These are phyloP conservation scores for Pangasius mekongensis DNA, from an alignment of 2,797 vertebrate genomes.

Conservation along the genomic window DNA sequence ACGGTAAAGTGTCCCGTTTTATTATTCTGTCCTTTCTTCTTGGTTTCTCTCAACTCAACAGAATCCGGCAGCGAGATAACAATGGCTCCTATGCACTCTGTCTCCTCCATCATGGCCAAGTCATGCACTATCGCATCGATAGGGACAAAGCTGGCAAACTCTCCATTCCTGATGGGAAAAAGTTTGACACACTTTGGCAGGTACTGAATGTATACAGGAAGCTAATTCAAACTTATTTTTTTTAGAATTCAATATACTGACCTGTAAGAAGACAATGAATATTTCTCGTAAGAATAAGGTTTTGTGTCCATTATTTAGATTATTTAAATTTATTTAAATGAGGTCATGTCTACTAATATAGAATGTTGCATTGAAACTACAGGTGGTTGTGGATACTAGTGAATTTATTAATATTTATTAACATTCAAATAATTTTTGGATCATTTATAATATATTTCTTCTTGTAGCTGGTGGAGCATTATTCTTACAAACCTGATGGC, in stretches of 20 bases:
- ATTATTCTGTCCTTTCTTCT: not conserved
- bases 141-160: conserved; percentile 85
- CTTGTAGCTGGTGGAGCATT: conserved; percentile 92
- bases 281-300: no score
- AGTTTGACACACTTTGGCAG: conserved; percentile 98
- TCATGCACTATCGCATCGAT: conserved; percentile 94
- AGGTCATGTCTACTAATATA: not conserved
- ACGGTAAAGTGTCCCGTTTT: not conserved
- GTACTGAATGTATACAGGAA: conserved; percentile 65
- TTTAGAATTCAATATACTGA: not conserved
- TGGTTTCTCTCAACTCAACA: conserved; percentile 60
- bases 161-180: conserved; percentile 95
- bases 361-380: not conserved
- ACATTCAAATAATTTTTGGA: not conserved
- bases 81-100: conserved; percentile 91
- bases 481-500: conserved; percentile 95
- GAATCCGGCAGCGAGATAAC: conserved; percentile 87
- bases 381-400: not conserved
- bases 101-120: conserved; percentile 85
- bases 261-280: not conserved
- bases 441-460: not conserved
- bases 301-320: not conserved
- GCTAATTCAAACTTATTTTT: not conserved
- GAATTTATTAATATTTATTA: not conserved
- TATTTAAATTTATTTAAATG: not conserved